These are phyloP conservation scores for Scortum barcoo DNA, from an alignment of 2,113 vertebrate species.

Conservation along the genomic window DNA sequence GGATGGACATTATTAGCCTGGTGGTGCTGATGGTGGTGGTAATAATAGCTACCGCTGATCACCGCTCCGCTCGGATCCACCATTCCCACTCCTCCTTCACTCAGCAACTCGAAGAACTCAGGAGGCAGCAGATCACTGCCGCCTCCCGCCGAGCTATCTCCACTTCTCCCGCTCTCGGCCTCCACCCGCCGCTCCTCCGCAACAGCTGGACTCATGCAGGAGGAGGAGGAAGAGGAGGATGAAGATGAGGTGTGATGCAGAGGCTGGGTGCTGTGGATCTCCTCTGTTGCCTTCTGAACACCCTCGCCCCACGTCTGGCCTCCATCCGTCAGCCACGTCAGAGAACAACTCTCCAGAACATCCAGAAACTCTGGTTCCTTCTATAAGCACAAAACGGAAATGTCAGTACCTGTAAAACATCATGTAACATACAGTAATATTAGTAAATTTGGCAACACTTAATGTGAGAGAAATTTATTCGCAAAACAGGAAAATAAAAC, in stretches of 20 bases:
- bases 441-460: neutral
- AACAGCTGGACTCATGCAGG: slow-evolving; percentile 77
- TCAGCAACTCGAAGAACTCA: slow-evolving; percentile 88
- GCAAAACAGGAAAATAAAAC: neutral
- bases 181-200: slow-evolving; percentile 77
- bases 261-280: slow-evolving; percentile 77
- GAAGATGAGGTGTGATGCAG: slow-evolving; percentile 78
- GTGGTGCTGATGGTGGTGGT: slow-evolving; percentile 79
- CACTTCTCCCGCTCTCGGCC: slow-evolving; percentile 61
- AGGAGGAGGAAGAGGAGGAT: slow-evolving; percentile 75
- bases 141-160: slow-evolving; percentile 68
- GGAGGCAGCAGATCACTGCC: slow-evolving; percentile 86
- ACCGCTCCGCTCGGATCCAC: slow-evolving; percentile 80
- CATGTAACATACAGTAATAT: neutral
- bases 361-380: slow-evolving; percentile 86
- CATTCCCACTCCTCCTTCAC: slow-evolving; percentile 81
- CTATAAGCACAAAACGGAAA: slow-evolving; percentile 68
- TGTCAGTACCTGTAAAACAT: neutral
- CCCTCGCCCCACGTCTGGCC: slow-evolving; percentile 84
- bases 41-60: slow-evolving; percentile 76
- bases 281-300: slow-evolving; percentile 83
- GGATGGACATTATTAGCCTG: slow-evolving; percentile 68
- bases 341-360: slow-evolving; percentile 84
- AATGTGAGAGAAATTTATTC: neutral
- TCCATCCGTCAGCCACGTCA: slow-evolving; percentile 87